Evolutionary conservation across 1,140 invertebrate genomes (phyloP), one percentile per base, ranked within the genome.

Genomic region (Polypedilum pembai): DNA sequence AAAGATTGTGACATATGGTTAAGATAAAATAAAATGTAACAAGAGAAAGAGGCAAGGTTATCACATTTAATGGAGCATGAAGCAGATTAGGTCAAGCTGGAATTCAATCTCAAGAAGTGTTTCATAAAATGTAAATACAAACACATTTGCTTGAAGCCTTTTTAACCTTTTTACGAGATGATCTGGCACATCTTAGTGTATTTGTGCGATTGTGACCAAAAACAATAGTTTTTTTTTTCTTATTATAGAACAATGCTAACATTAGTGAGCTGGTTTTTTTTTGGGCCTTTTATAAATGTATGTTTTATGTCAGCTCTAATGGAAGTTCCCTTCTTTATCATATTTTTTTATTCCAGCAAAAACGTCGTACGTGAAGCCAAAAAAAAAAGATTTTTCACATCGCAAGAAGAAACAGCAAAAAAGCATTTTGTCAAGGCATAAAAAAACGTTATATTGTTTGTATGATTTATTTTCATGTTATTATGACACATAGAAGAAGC

Each of bases 391-490:
- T 33, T 33, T 33, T 12, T 15, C 45, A 56, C 45, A 56, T 56
- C 12, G 3, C 12, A 56, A 56, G 12, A 45, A 45, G 41, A 56
- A 56, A 56, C 45, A 56, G 45, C 45, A 56, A 56, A 56, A 56
- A 56, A 12, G 45, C 45, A 56, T 56, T 56, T 56, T 56, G 45
- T 56, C 45, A 56, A 56, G n/a, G 0, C 12, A 56, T 8, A 56
- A 56, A n/a, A n/a, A 56, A 56, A 56, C 45, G 45, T 56, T 56
- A 56, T 56, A 56, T 56, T 56, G 45, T 56, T 56, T 56, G 45
- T 56, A 56, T 56, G 45, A 56, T 56, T 56, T 56, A 56, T 56
- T 56, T 56, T 56, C 45, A 56, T 56, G 45, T 56, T 56, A 56
- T 56, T 56, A 56, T 56, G 45, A 56, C 45, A 56, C 45, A 56